Percentiles rank a stretch among this genome's conserved stretches.
Conservation (phyloP, 92 coral and sea anemone species). For the Heliopora coerulea region DNA sequence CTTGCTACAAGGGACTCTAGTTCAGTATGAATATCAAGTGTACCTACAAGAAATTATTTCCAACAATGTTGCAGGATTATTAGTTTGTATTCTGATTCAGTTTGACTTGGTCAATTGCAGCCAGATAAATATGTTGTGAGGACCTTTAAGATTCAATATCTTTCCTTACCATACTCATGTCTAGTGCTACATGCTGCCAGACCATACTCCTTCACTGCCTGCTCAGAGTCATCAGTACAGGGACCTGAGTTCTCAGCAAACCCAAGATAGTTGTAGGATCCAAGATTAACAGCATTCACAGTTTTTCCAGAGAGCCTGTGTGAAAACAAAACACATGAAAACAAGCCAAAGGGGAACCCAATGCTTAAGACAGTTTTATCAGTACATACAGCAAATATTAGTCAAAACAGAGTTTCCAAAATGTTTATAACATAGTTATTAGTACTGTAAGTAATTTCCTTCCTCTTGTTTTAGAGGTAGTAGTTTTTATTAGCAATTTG, state of each 20-base stretch:
- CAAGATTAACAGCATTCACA: constrained; percentile 77
- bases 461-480: no score
- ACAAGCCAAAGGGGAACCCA: no score
- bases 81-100: no score
- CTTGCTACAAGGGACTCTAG: constrained; percentile 83
- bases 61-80: neutral
- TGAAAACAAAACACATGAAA: neutral
- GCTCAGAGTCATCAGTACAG: constrained; percentile 84
- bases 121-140: no score
- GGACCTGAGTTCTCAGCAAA: constrained; percentile 96
- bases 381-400: no score
- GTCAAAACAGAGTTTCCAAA: no score
- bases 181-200: constrained; percentile 86
- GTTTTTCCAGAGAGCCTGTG: constrained; percentile 63
- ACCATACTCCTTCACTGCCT: constrained; percentile 73
- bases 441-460: no score
- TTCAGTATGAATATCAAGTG: constrained; percentile 81
- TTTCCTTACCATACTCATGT: constrained; percentile 93
- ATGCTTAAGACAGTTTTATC: no score
- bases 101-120: no score
- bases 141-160: no score
- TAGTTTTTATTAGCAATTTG: no score
- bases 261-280: constrained; percentile 94
- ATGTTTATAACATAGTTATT: no score
- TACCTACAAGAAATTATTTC: constrained; percentile 50